Evolutionary conservation across 1,140 invertebrate genomes (phyloP).

Genomic region (Hyles euphorbiae): DNA sequence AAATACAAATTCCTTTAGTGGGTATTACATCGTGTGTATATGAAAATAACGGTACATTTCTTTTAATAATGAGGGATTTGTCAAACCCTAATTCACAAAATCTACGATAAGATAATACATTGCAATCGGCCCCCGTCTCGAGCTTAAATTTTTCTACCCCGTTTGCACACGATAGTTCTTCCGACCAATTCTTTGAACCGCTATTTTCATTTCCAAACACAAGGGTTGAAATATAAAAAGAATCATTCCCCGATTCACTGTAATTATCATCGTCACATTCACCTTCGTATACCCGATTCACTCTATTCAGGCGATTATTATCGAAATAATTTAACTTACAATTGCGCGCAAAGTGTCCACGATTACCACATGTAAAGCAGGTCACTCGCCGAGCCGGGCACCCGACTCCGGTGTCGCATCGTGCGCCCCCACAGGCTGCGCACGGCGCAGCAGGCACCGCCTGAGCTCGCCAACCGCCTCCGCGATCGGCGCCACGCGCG

Average conservation of each 20-base stretch:
- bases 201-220: background rate
- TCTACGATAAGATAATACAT: background rate
- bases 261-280: background rate
- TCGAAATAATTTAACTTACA: background rate
- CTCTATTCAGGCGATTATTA: background rate
- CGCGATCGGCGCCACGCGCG: too few species aligned
- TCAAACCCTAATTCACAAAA: background rate
- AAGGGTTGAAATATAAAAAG: background rate
- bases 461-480: too few species aligned
- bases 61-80: background rate
- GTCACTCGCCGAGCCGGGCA: too few species aligned
- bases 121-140: background rate
- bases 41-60: too few species aligned
- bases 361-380: too few species aligned
- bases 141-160: background rate
- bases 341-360: background rate
- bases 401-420: too few species aligned
- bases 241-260: background rate
- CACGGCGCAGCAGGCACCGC: too few species aligned
- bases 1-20: too few species aligned
- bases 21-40: too few species aligned
- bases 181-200: background rate
- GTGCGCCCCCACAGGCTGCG: too few species aligned
- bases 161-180: constrained; percentile 1
- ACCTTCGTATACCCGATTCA: background rate